Conservation (phyloP, 2,888 invertebrate species). For the Dasypolia templi region DNA sequence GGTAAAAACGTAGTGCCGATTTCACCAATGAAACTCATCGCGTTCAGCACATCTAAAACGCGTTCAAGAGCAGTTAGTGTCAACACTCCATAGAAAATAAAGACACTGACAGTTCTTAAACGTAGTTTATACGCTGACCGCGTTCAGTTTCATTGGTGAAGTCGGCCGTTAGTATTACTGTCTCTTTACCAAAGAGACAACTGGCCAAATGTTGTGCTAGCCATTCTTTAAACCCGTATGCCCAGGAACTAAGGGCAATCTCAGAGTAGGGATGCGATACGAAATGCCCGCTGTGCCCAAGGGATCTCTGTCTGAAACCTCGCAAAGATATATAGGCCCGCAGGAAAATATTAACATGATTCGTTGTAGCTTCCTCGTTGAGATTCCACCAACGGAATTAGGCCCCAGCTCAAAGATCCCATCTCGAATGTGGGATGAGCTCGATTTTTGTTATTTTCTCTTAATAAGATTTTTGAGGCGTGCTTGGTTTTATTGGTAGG, state of each 20-base stretch:
- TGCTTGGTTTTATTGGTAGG: constrained; percentile 34
- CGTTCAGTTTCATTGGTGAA: too few relatives aligned
- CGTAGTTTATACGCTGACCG: too few relatives aligned
- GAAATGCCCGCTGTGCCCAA: constrained; percentile 73
- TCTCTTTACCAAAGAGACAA: background rate
- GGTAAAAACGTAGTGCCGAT: too few relatives aligned
- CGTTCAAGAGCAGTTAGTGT: too few relatives aligned
- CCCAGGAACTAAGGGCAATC: constrained; percentile 74
- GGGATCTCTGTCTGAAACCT: constrained; percentile 72
- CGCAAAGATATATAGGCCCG: constrained; percentile 72
- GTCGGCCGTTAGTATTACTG: too few relatives aligned
- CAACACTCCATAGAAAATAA: too few relatives aligned
- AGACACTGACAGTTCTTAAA: too few relatives aligned
- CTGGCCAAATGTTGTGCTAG: background rate
- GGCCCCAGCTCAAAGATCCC: constrained; percentile 55
- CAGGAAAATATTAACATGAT: constrained; percentile 76
- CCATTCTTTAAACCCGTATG: constrained; percentile 50
- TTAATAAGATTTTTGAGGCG: constrained; percentile 55
- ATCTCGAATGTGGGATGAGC: constrained; percentile 55
- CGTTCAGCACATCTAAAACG: too few relatives aligned
- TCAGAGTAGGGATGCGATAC: constrained; percentile 79
- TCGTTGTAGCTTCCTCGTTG: constrained; percentile 65
- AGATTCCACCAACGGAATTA: constrained; percentile 68
- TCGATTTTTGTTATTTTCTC: constrained; percentile 61
- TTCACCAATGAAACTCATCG: too few relatives aligned